phyloP scores from a whole-genome alignment of 2,888 invertebrate species.

The Dryocosmus kuriphilus region DNA sequence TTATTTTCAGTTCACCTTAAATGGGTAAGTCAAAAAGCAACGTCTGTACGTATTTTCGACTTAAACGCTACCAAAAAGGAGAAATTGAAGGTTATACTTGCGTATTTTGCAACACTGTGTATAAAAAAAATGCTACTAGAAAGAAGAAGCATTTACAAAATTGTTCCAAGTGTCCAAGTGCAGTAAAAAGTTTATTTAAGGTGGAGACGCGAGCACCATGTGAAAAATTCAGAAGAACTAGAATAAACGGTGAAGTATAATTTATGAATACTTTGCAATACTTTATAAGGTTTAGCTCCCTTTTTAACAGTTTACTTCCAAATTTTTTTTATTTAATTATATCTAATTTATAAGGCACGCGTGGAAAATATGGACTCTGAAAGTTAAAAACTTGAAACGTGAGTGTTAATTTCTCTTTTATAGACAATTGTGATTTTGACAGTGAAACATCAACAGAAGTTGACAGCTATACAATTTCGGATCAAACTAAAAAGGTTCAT shows the following conservation, averaged over 20 bases:
- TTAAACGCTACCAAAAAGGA: background rate
- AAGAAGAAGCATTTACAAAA: background rate
- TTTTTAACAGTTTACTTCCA: too few relatives aligned
- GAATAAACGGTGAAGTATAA: too few relatives aligned
- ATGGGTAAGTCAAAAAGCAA: constrained; percentile 12
- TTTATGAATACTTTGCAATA: too few relatives aligned
- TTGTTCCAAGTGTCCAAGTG: background rate
- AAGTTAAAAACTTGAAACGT: too few relatives aligned
- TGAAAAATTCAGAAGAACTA: background rate
- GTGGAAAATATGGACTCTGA: too few relatives aligned
- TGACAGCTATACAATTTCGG: background rate
- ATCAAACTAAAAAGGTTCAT: too few relatives aligned
- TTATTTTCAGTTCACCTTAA: background rate
- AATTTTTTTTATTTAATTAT: too few relatives aligned
- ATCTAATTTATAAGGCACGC: too few relatives aligned
- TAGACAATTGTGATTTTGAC: too few relatives aligned
- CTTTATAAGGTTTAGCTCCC: too few relatives aligned
- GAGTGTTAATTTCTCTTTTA: too few relatives aligned
- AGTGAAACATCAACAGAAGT: too few relatives aligned
- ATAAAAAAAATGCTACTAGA: constrained; percentile 7
- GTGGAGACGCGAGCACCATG: background rate
- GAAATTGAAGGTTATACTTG: background rate
- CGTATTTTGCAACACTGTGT: background rate
- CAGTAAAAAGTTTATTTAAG: background rate
- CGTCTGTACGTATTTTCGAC: background rate